Percentiles rank a stretch among this genome's conserved stretches.
Evolutionary conservation across 2,797 vertebrate genomes (phyloP).

Genomic region (Sternotherus odoratus): DNA sequence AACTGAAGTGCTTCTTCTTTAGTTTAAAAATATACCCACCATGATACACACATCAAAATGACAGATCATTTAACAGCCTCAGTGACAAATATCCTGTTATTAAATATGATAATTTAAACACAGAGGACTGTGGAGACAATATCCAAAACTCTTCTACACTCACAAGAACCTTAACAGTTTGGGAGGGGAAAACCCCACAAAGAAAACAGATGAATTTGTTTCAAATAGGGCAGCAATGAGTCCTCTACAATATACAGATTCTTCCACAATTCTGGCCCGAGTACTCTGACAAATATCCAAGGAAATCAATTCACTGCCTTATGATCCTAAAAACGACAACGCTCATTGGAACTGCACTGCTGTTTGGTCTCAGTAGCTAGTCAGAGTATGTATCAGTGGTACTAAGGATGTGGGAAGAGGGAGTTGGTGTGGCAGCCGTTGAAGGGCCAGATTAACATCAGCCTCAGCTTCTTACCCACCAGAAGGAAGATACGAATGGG

Average conservation of each 20-base stretch:
- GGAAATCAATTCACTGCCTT: neutral
- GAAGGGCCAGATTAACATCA: neutral
- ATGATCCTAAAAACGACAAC: neutral
- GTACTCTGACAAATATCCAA: neutral
- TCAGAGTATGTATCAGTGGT: accelerated
- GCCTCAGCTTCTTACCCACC: neutral
- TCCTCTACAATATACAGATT: accelerated
- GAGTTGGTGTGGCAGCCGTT: neutral
- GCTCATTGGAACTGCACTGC: neutral
- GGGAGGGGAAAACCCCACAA: accelerated
- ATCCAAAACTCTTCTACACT: neutral
- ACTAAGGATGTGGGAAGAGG: neutral
- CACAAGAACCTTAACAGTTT: neutral
- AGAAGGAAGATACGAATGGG: neutral
- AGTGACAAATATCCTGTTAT: neutral
- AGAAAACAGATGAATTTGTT: neutral
- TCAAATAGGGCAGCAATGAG: accelerated
- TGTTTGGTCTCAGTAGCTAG: accelerated
- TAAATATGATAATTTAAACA: neutral
- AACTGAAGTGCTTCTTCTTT: neutral
- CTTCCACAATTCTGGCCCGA: neutral
- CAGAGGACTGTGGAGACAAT: neutral
- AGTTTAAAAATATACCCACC: neutral
- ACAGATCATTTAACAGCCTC: neutral
- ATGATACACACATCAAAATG: neutral